Evolutionary conservation across 1,140 invertebrate genomes (phyloP).

Genomic region (Habropoda laboriosa): DNA sequence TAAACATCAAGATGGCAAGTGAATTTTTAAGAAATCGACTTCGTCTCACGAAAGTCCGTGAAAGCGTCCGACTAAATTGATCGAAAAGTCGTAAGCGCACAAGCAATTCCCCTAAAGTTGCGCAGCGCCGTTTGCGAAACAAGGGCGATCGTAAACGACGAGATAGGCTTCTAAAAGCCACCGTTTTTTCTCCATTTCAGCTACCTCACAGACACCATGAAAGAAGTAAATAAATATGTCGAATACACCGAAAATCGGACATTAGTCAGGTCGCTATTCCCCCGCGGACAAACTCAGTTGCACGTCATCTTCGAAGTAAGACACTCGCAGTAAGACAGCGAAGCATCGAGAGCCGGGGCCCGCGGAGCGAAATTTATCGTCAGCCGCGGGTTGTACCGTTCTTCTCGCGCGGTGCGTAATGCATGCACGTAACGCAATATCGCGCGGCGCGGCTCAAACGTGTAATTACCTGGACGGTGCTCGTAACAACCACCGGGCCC

Average conservation of each 20-base stretch:
- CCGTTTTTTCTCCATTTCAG: too few relatives aligned
- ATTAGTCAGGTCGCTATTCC: too few relatives aligned
- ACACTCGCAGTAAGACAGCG: background rate
- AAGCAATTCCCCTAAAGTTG: background rate
- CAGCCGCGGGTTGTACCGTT: slow-evolving; percentile 25
- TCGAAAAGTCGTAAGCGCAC: background rate
- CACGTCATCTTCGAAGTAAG: too few relatives aligned
- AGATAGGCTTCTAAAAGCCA: background rate
- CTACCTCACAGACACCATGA: too few relatives aligned
- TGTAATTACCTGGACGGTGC: slow-evolving; percentile 66
- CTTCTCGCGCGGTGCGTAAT: slow-evolving; percentile 48
- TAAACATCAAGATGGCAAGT: background rate
- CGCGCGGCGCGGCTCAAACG: slow-evolving; percentile 55
- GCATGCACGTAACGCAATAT: slow-evolving; percentile 67
- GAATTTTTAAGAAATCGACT: background rate
- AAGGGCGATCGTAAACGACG: background rate
- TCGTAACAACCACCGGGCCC: slow-evolving; percentile 54
- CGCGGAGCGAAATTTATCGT: slow-evolving; percentile 23
- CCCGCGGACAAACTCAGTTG: too few relatives aligned
- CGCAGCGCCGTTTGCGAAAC: background rate
- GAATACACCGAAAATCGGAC: too few relatives aligned
- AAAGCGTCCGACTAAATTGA: background rate
- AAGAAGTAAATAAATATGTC: too few relatives aligned
- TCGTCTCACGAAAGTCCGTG: background rate
- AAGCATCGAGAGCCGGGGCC: slow-evolving; percentile 6